Evolutionary conservation across 2,888 invertebrate species (phyloP), one percentile per base, ranked within the genome.

Genomic region (Eupithecia dodoneata): DNA sequence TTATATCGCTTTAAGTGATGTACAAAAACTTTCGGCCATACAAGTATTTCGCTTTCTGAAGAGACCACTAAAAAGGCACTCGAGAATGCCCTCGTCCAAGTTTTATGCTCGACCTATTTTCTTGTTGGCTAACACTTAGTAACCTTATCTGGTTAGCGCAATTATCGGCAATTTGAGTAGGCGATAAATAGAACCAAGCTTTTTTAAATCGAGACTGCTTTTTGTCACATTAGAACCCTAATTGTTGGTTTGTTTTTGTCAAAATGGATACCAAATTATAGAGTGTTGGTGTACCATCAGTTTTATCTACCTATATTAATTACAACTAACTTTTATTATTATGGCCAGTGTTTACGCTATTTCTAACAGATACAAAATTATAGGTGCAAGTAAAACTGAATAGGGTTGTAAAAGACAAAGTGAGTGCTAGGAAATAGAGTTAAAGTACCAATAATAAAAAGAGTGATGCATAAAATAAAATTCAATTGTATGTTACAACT

Each of bases 21-120:
- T 69, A 70, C 47, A 45, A 47, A n/a, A 70, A 70, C 70, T 70
- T 70, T 70, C 45, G 12, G 12, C 47, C 70, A 63, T 41, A 71
- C 70, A 81, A 81, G 82, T 81, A 81, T 82, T 83, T 77, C 74
- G 79, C 78, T 80, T 81, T 80, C 81, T 84, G 81, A 81, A 85
- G 85, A 77, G 81, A 80, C 83, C 83, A 82, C 84, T 84, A 82
- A 85, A 83, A 84, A 81, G 76, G 79, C 78, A 83, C 81, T 81
- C 49, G 77, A 79, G 78, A 81, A 81, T 77, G 79, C 81, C 80
- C 81, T 82, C 77, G 71, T 73, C 75, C 76, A 83, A 83, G 83
- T 83, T 84, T 86, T 84, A 83, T 81, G 80, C 83, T 83, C 80
- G 85, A 85, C 87, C 86, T 84, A 86, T 81, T 85, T 86, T 79